Base-by-base conservation (phyloP, 2,113 vertebrate species). In the Cyphomyrus discorhynchus region DNA sequence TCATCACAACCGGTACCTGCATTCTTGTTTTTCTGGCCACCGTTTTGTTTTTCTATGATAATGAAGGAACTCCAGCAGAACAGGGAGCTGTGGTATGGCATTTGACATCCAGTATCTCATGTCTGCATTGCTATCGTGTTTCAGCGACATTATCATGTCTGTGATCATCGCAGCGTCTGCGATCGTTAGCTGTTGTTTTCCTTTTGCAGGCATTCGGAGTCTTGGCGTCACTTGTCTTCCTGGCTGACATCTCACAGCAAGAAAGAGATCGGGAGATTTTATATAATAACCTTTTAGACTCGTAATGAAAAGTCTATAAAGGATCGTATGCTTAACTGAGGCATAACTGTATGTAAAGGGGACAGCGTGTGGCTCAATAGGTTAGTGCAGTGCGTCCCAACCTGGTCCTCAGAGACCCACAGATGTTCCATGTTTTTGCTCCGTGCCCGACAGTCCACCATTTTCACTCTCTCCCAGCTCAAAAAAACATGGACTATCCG, bases 21-120 rank as follows among this genome's bases (percentile, higher is more conserved):
- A 0, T 0, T 24, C 0, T n/a, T 0, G 95, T 97, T 89, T 17
- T 96, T 2, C 0, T 94, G 89, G 96, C 96, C 0, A 95, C 95
- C 11, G 17, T 94, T 92, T 86, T 93, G 83, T 91, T 97, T 90
- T 87, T 90, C 90, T 82, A 35, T 0, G 94, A 92, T 3, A 94
- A 83, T 82, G 92, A 93, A 52, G 89, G 11, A 7, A 90, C 90
- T 53, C 0, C 31, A 53, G 0, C 90, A 86, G 95, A 95, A 93
- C 21, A 0, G 0, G 88, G 89, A 90, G 94, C 96, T 52, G 91
- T 21, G 52, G 96, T 97, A 95, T 96, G 96, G 95, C 89, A 56
- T 53, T 35, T n/a, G 15, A 46, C n/a, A 11, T 86, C 9, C 13
- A 27, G 11, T 11, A n/a, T 15, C 21, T 5, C 42, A 5, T 27